phyloP scores from a whole-genome alignment of 2,113 vertebrate species.

The Thermophis baileyi region DNA sequence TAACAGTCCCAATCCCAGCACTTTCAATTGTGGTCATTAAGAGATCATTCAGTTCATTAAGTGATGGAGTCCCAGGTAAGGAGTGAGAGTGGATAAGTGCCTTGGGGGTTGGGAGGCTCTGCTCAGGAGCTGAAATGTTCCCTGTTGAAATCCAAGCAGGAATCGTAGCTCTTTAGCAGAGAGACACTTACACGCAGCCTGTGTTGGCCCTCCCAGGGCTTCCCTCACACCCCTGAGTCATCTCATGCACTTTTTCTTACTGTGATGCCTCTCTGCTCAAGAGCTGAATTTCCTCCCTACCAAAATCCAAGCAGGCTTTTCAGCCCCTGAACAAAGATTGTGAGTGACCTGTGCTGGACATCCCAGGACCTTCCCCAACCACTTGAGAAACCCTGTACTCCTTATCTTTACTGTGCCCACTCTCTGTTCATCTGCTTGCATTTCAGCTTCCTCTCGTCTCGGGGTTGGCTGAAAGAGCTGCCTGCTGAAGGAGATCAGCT shows the following conservation, averaged over 20 bases:
- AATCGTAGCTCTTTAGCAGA: not conserved
- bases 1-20: not conserved
- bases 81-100: not conserved
- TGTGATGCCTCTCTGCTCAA: not conserved
- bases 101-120: not conserved
- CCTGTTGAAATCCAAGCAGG: not conserved
- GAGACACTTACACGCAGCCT: not conserved
- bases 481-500: no score
- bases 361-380: no score
- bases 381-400: no score
- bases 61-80: not conserved
- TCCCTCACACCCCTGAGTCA: not conserved
- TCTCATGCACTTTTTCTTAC: not conserved
- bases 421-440: no score
- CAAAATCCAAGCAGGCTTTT: no score
- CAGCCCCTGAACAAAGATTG: no score
- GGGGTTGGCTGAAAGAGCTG: no score
- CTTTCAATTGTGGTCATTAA: not conserved
- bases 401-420: no score
- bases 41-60: not conserved
- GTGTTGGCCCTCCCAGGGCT: not conserved
- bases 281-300: no score
- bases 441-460: no score
- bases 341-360: no score
- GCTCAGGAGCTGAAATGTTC: not conserved